Evolutionary conservation across 2,113 vertebrate species (phyloP).

Genomic region (Tringa solitaria): DNA sequence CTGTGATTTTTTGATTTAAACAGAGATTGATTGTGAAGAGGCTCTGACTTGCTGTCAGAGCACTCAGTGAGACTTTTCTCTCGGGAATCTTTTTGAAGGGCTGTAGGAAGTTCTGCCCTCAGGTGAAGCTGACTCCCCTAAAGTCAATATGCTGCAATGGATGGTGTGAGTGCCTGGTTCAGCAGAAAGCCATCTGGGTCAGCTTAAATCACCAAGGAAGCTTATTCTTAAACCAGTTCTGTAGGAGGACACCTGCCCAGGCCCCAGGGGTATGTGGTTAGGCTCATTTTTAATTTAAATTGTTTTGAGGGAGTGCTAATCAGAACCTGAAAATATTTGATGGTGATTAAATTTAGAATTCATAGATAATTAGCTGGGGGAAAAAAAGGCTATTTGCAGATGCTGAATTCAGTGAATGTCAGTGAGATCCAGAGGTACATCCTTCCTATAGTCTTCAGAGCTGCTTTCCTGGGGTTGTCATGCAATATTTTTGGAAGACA

Average conservation of each 20-base stretch:
- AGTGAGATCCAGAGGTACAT: background rate
- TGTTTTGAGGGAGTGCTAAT: constrained; percentile 23
- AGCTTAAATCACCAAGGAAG: background rate
- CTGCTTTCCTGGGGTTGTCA: background rate
- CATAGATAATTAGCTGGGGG: background rate
- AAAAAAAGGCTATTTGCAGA: background rate
- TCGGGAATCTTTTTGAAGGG: background rate
- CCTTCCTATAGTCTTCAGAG: background rate
- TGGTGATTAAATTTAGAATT: constrained; percentile 27
- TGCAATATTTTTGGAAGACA: background rate
- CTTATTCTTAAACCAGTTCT: background rate
- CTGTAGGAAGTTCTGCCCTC: background rate
- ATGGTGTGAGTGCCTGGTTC: background rate
- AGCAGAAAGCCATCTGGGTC: background rate
- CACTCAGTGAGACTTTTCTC: background rate
- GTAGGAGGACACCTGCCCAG: constrained; percentile 6
- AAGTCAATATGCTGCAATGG: background rate
- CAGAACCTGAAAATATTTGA: constrained; percentile 35
- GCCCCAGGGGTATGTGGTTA: background rate
- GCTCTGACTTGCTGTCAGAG: background rate
- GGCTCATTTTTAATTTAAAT: constrained; percentile 12
- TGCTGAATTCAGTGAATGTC: background rate
- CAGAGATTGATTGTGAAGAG: background rate
- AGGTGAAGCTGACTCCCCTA: background rate
- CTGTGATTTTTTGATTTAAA: background rate